Evolutionary conservation across 2,113 vertebrate species (phyloP).

Genomic region (Ceyx melanurus): DNA sequence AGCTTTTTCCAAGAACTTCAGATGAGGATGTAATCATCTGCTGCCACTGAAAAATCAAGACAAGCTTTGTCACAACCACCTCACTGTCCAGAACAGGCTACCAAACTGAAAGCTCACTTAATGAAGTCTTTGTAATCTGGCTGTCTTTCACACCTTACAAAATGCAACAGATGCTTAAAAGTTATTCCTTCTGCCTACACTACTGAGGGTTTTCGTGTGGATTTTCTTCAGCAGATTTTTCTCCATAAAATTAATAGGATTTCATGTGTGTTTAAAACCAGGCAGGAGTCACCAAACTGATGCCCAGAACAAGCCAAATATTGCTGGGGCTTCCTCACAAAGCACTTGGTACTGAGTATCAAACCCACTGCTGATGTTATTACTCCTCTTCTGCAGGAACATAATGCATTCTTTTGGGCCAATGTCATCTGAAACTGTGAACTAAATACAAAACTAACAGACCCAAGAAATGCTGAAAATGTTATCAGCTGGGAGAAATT

Average conservation of each 20-base stretch:
- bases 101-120: not conserved
- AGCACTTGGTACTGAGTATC: not conserved
- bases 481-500: constrained; percentile 4
- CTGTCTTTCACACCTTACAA: not conserved
- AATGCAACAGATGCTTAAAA: not conserved
- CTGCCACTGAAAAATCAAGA: not conserved
- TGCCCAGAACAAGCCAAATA: not conserved
- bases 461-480: constrained; percentile 17
- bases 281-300: not conserved
- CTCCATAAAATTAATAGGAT: not conserved
- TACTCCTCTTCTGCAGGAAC: not conserved
- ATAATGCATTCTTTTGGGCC: not conserved
- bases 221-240: not conserved
- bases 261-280: not conserved
- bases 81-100: not conserved
- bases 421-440: not conserved
- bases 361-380: not conserved
- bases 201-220: not conserved
- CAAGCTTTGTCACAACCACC: not conserved
- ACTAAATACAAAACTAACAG: not conserved
- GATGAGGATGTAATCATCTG: not conserved
- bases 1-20: not conserved
- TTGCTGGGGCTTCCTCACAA: not conserved
- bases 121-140: not conserved
- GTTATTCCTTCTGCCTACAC: rapidly evolving